Percentiles rank a stretch among this genome's conserved stretches.
Evolutionary conservation across 92 coral and sea anemone genomes (phyloP).

Genomic region (Actinernus sp.): DNA sequence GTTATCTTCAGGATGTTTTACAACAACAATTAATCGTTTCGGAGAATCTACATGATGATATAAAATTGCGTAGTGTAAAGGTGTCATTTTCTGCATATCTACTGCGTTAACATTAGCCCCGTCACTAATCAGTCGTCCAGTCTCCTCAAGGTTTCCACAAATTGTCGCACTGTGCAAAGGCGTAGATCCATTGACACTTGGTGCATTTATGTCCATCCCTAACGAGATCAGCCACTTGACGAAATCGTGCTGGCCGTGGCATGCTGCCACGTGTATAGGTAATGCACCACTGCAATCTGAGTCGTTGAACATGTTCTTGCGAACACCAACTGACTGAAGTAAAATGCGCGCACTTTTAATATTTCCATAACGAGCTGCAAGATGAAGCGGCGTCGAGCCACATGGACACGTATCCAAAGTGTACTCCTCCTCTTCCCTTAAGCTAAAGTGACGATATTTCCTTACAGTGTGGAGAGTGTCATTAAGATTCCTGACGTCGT

Average conservation of each 20-base stretch:
- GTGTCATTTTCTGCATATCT: conserved; percentile 26
- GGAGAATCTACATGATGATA: too few relatives aligned
- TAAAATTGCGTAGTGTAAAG: conserved; percentile 53
- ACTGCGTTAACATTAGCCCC: conserved; percentile 23
- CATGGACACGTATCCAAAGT: conserved; percentile 29
- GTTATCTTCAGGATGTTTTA: too few relatives aligned
- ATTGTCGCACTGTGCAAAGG: conserved; percentile 58
- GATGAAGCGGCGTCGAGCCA: conserved; percentile 62
- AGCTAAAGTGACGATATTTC: background rate
- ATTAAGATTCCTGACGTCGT: background rate
- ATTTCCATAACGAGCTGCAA: conserved; percentile 51
- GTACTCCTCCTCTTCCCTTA: conserved; percentile 22
- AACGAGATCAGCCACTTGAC: conserved; percentile 2
- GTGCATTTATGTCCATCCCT: conserved; percentile 8
- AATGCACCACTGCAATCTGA: conserved; percentile 57
- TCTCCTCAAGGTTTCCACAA: conserved; percentile 24
- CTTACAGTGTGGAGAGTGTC: background rate
- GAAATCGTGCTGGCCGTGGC: conserved; percentile 42
- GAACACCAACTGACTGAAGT: conserved; percentile 9
- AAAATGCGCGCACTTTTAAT: conserved; percentile 18
- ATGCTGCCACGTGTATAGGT: conserved; percentile 61
- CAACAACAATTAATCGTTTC: too few relatives aligned
- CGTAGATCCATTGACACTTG: conserved; percentile 45
- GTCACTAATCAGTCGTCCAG: conserved; percentile 2
- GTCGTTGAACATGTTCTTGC: conserved; percentile 1